Evolutionary conservation across 1,140 invertebrate genomes (phyloP).

Genomic region (Rhyacophila brunnea): DNA sequence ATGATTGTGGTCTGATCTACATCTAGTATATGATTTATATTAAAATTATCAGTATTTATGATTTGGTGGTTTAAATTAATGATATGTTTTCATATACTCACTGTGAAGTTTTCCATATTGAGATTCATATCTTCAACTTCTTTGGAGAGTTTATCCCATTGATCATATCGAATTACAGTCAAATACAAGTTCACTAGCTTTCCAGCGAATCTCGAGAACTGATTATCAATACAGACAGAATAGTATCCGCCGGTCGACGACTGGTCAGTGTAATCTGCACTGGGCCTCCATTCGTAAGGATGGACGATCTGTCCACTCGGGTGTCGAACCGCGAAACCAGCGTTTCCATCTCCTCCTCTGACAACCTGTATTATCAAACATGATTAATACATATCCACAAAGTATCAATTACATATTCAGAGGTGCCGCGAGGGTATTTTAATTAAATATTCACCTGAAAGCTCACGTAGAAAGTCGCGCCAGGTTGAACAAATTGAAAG

Average conservation of each 20-base stretch:
- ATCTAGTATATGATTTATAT: too few relatives aligned
- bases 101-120: slow-evolving; percentile 88
- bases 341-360: slow-evolving; percentile 88
- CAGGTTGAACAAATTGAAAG: slow-evolving; percentile 87
- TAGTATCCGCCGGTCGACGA: slow-evolving; percentile 81
- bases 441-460: slow-evolving; percentile 69
- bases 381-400: too few relatives aligned
- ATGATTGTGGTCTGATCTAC: too few relatives aligned
- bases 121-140: slow-evolving; percentile 86
- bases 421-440: not conserved
- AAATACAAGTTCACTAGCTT: slow-evolving; percentile 93
- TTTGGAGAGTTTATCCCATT: slow-evolving; percentile 89
- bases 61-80: too few relatives aligned
- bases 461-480: slow-evolving; percentile 90
- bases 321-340: slow-evolving; percentile 86
- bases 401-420: too few relatives aligned
- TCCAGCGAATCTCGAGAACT: slow-evolving; percentile 87
- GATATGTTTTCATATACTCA: slow-evolving; percentile 51
- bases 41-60: too few relatives aligned
- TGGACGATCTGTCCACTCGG: slow-evolving; percentile 80
- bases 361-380: slow-evolving; percentile 60
- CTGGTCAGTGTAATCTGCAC: slow-evolving; percentile 84
- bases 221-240: slow-evolving; percentile 91
- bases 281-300: slow-evolving; percentile 86
- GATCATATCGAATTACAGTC: slow-evolving; percentile 89